These are phyloP conservation scores for Hypselothyrea guttata DNA, from an alignment of 2,888 invertebrate species.

Conservation along the genomic window DNA sequence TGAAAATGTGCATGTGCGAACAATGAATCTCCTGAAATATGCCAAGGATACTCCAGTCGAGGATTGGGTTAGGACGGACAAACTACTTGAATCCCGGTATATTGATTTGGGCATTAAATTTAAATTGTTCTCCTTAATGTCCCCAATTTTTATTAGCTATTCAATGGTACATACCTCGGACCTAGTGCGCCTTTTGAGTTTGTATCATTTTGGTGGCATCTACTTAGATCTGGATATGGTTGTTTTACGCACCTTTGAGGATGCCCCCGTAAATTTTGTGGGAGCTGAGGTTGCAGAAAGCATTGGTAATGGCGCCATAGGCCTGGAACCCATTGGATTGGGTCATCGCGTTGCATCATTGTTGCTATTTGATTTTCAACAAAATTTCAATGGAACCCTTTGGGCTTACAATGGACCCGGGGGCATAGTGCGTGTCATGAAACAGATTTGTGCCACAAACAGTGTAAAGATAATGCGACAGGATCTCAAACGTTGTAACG, in stretches of 20 bases:
- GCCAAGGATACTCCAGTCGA: conserved; percentile 2
- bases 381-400: conserved; percentile 5
- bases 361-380: conserved; percentile 3
- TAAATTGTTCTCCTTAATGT: neutral
- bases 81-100: neutral
- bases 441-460: neutral
- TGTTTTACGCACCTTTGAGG: conserved; percentile 4
- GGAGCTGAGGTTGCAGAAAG: neutral
- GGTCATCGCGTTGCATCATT: conserved; percentile 11
- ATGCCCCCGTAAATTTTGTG: conserved; percentile 9
- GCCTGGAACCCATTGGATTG: conserved; percentile 7
- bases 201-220: conserved; percentile 16
- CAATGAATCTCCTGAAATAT: neutral
- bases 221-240: conserved; percentile 17
- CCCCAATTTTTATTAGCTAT: no score
- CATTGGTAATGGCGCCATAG: conserved; percentile 6
- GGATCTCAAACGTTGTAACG: conserved; percentile 3
- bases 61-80: neutral
- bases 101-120: neutral
- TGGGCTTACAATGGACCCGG: conserved; percentile 19
- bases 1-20: conserved; percentile 9
- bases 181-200: conserved; percentile 1
- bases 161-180: conserved; percentile 8
- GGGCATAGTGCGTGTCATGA: neutral
- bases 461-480: neutral